These are phyloP conservation scores for Thamnophis elegans DNA, from an alignment of 2,797 vertebrate genomes.

Conservation along the genomic window DNA sequence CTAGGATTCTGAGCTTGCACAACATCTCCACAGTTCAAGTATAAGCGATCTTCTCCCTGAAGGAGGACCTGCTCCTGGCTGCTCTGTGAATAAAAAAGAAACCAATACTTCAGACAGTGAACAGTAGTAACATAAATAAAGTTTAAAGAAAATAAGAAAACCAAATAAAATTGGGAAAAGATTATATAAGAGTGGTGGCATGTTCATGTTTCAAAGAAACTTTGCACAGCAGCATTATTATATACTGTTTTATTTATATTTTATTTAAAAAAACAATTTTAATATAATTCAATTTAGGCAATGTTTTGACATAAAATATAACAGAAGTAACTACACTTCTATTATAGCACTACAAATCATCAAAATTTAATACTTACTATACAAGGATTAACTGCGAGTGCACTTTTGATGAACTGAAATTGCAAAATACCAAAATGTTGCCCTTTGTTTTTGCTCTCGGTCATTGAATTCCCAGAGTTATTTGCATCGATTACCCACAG, in stretches of 20 bases:
- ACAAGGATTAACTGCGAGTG: slow-evolving; percentile 97
- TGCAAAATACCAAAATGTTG: slow-evolving; percentile 86
- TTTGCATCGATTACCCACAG: slow-evolving; percentile 87
- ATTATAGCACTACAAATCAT: neutral
- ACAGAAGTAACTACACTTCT: neutral
- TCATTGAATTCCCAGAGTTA: slow-evolving; percentile 60
- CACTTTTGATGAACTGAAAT: slow-evolving; percentile 98
- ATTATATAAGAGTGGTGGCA: neutral
- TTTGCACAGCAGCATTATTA: neutral
- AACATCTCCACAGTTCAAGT: slow-evolving; percentile 93
- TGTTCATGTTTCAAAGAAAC: neutral
- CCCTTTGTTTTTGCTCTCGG: slow-evolving; percentile 62
- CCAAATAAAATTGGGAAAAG: neutral
- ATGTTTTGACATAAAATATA: neutral
- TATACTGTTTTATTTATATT: neutral
- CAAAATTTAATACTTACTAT: slow-evolving; percentile 80
- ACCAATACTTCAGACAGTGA: slow-evolving; percentile 5
- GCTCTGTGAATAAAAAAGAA: slow-evolving; percentile 75
- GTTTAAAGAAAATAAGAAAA: neutral
- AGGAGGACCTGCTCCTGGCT: slow-evolving; percentile 98
- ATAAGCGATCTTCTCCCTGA: slow-evolving; percentile 95
- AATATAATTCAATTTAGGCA: neutral
- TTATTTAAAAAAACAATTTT: neutral
- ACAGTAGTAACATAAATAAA: neutral
- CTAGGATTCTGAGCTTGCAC: slow-evolving; percentile 82